Evolutionary conservation across 2,888 invertebrate species (phyloP).

Genomic region (Andrena bucephala): DNA sequence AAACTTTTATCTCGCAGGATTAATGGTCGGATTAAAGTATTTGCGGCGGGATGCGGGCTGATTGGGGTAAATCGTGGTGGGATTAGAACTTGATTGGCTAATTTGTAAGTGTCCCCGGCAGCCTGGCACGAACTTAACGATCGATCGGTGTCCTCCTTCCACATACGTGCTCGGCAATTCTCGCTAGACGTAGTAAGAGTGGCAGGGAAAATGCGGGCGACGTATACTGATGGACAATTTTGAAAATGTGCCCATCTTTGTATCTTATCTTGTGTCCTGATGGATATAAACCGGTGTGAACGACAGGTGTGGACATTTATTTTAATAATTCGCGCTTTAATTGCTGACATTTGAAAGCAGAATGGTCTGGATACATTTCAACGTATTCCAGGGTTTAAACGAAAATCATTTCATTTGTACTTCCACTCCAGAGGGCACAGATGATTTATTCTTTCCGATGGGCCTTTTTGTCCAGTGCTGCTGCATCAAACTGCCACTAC

Average conservation of each 20-base stretch:
- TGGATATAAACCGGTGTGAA: background rate
- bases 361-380: too few relatives aligned
- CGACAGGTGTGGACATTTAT: too few relatives aligned
- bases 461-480: too few relatives aligned
- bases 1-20: conserved; percentile 85
- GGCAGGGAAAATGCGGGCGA: background rate
- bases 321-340: too few relatives aligned
- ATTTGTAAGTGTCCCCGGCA: conserved; percentile 85
- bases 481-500: too few relatives aligned
- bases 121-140: conserved; percentile 80
- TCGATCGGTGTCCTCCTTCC: conserved; percentile 76
- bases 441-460: too few relatives aligned
- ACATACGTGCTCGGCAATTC: conserved; percentile 61
- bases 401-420: too few relatives aligned
- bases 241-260: background rate
- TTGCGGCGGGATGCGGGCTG: conserved; percentile 82
- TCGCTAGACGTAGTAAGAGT: conserved; percentile 34
- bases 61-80: conserved; percentile 82
- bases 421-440: too few relatives aligned
- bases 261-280: background rate
- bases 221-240: conserved; percentile 21
- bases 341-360: too few relatives aligned
- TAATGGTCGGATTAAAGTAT: conserved; percentile 85
- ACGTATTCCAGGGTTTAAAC: too few relatives aligned
- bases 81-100: conserved; percentile 85